Percentiles rank a stretch among this genome's conserved stretches.
Conservation (phyloP, 2,113 vertebrate genomes). For the Heptranchias perlo region DNA sequence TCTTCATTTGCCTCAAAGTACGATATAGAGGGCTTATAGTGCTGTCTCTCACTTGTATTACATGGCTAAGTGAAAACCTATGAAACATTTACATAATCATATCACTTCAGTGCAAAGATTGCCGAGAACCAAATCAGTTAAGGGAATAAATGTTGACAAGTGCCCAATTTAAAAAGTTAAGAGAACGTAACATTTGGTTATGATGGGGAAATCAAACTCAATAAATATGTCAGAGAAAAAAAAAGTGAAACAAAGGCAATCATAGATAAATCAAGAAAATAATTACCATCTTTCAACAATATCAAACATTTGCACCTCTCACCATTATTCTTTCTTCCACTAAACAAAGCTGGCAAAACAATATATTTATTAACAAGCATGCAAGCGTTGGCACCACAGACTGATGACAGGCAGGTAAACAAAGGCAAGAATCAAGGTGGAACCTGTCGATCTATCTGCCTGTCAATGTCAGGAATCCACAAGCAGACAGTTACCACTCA, state of each 20-base stretch:
- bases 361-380: background rate
- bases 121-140: background rate
- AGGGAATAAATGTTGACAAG: background rate
- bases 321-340: background rate
- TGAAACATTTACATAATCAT: constrained; percentile 16
- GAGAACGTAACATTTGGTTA: background rate
- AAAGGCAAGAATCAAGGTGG: background rate
- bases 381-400: background rate
- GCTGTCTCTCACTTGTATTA: background rate
- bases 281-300: background rate
- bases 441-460: background rate
- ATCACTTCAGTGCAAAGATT: background rate
- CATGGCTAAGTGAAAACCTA: constrained; percentile 1
- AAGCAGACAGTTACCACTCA: background rate
- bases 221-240: background rate
- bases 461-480: background rate
- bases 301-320: background rate
- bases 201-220: background rate
- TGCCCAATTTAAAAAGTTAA: background rate
- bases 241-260: background rate
- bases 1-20: background rate
- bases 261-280: background rate
- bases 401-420: background rate
- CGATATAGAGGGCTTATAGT: background rate
- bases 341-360: background rate